A percentile compares a stretch with the other conserved stretches of the same genome.
Conservation (phyloP, 2,797 vertebrate species). For the Alca torda region DNA sequence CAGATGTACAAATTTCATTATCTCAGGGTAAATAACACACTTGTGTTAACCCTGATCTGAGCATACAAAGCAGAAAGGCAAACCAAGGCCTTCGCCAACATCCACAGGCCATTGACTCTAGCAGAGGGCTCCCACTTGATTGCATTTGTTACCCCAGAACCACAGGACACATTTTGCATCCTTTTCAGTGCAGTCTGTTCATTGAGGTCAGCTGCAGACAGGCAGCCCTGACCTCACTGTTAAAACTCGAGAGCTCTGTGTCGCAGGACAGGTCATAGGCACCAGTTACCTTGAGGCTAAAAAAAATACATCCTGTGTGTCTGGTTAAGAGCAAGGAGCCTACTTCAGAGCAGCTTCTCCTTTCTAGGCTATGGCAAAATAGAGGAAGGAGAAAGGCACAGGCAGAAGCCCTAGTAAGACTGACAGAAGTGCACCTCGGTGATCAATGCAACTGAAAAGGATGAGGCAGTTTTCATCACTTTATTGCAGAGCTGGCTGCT, state of each 20-base stretch:
- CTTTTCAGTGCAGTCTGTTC: neutral
- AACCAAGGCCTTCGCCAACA: neutral
- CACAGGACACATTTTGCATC: neutral
- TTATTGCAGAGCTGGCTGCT: neutral
- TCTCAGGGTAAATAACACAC: neutral
- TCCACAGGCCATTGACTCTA: neutral
- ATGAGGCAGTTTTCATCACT: neutral
- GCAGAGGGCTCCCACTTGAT: neutral
- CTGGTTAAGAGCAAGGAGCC: neutral
- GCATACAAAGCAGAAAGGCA: neutral
- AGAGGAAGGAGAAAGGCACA: neutral
- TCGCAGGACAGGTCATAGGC: neutral
- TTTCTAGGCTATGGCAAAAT: neutral
- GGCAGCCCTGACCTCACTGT: neutral
- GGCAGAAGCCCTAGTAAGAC: neutral
- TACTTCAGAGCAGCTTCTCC: neutral
- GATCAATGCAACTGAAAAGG: neutral
- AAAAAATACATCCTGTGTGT: neutral
- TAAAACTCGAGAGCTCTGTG: neutral
- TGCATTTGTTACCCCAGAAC: neutral
- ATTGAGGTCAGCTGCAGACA: neutral
- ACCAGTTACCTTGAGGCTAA: neutral
- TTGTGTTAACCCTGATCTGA: neutral
- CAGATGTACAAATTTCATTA: neutral
- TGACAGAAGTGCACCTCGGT: neutral